Evolutionary conservation across 2,113 vertebrate species (phyloP).

Genomic region (Physeter macrocephalus): DNA sequence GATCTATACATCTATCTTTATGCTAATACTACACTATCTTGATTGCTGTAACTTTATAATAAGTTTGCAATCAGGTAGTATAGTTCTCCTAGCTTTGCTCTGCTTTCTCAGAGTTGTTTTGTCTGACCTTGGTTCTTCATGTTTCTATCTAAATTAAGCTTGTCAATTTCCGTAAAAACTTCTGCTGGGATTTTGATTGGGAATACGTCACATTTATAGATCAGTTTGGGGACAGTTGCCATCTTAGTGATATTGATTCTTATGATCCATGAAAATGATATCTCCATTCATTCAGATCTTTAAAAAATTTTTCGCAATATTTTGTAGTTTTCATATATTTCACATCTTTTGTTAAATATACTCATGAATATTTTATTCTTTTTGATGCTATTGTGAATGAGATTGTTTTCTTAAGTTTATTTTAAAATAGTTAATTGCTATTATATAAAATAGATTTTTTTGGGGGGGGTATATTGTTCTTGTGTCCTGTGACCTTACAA

Average conservation of each 20-base stretch:
- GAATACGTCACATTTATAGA: not conserved
- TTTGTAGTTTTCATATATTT: not conserved
- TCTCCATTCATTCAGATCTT: not conserved
- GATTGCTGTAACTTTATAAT: not conserved
- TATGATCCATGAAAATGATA: not conserved
- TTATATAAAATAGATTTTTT: not conserved
- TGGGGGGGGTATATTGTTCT: not conserved
- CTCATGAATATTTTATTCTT: not conserved
- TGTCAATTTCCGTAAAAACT: not conserved
- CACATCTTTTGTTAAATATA: not conserved
- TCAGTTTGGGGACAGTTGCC: not conserved
- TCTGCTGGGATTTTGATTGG: not conserved
- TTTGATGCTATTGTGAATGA: not conserved
- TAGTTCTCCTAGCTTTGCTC: not conserved
- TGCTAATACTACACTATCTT: not conserved
- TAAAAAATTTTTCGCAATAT: not conserved
- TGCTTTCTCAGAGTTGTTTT: not conserved
- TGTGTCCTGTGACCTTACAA: not conserved
- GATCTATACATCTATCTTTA: not conserved
- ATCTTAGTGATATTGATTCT: not conserved
- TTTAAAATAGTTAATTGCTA: not conserved
- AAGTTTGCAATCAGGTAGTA: not conserved
- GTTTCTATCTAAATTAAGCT: not conserved
- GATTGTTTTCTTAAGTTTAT: constrained; percentile 18
- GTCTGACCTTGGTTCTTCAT: not conserved